A percentile compares a stretch with the other conserved stretches of the same genome.
Evolutionary conservation across 2,888 invertebrate species (phyloP).

Genomic region (Dryomyza anilis): DNA sequence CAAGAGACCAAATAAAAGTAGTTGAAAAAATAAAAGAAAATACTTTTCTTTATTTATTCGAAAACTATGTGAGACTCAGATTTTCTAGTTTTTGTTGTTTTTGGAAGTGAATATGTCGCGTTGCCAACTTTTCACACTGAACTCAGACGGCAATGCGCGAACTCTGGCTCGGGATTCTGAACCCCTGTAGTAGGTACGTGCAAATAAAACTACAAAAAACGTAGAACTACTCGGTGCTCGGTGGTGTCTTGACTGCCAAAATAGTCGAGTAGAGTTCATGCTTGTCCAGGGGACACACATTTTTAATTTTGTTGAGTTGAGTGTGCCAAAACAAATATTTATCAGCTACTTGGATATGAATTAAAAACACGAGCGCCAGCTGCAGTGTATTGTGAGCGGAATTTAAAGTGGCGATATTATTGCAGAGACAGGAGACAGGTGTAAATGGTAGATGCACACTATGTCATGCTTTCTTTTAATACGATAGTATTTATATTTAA

Average conservation of each 20-base stretch:
- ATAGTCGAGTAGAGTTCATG: slow-evolving; percentile 9
- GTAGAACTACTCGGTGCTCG: slow-evolving; percentile 7
- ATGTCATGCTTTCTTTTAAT: too few species aligned
- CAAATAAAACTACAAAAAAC: not conserved
- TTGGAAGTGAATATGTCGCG: not conserved
- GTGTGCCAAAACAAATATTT: slow-evolving; percentile 44
- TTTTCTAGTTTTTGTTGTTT: too few species aligned
- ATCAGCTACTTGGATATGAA: slow-evolving; percentile 40
- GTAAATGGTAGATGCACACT: too few species aligned
- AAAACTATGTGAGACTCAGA: slow-evolving; percentile 23
- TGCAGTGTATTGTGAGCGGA: slow-evolving; percentile 29
- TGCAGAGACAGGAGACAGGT: too few species aligned
- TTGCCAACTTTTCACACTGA: slow-evolving; percentile 23
- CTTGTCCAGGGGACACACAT: not conserved
- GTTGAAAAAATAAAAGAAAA: slow-evolving; percentile 5
- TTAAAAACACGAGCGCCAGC: slow-evolving; percentile 42
- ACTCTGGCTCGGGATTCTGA: not conserved
- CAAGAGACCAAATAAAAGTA: slow-evolving; percentile 27
- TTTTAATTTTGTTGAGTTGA: not conserved
- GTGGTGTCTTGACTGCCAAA: slow-evolving; percentile 11
- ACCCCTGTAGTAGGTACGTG: not conserved
- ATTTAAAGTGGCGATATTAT: too few species aligned
- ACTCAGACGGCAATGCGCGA: slow-evolving; percentile 1
- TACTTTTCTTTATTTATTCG: slow-evolving; percentile 20
- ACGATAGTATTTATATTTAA: too few species aligned